phyloP scores from a whole-genome alignment of 2,113 vertebrate species.

The Crotophaga sulcirostris region DNA sequence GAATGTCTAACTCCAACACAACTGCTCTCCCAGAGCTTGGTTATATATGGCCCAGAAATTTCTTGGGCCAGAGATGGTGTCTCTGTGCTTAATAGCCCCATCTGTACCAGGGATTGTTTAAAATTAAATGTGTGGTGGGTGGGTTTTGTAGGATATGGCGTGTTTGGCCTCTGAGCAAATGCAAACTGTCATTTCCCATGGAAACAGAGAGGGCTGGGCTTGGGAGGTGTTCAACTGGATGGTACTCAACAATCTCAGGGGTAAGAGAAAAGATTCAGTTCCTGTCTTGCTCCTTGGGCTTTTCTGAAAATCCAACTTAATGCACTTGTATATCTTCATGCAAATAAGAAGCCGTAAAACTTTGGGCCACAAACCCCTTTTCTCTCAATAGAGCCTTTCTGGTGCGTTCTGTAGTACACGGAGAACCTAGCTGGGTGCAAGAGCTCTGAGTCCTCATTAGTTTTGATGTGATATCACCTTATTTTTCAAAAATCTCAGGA shows the following conservation, averaged over 20 bases:
- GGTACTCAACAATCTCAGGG: background rate
- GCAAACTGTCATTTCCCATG: background rate
- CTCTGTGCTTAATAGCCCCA: background rate
- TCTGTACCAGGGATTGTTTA: background rate
- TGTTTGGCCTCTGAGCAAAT: background rate
- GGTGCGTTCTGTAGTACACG: background rate
- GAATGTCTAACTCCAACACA: background rate
- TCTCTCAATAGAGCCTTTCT: background rate
- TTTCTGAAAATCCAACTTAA: background rate
- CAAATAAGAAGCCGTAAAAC: background rate
- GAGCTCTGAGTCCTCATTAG: background rate
- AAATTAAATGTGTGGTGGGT: background rate
- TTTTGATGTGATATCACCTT: background rate
- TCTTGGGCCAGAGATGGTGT: background rate
- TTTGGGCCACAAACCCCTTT: background rate
- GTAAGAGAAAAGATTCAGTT: background rate
- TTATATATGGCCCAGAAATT: background rate
- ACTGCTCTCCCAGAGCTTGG: background rate
- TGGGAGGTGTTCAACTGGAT: background rate
- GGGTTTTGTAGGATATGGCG: background rate
- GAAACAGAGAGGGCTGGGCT: background rate
- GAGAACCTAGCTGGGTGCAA: background rate
- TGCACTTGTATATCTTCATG: background rate
- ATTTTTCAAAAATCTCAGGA: background rate
- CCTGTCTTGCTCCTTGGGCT: background rate